Conservation (phyloP, 1,140 invertebrate species). For the Listronotus bonariensis region DNA sequence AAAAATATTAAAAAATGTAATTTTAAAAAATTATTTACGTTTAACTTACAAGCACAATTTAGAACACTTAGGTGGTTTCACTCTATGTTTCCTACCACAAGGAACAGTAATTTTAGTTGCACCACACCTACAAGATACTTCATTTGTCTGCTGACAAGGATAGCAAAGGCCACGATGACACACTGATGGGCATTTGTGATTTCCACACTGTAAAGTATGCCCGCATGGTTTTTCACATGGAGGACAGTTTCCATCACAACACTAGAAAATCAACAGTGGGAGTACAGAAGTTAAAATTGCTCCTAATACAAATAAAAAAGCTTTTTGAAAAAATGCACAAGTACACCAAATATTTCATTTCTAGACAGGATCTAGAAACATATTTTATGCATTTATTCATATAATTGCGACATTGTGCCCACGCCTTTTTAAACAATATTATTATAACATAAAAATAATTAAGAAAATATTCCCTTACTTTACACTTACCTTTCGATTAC, state of each 20-base stretch:
- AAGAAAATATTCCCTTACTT: conserved; percentile 11
- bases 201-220: conserved; percentile 79
- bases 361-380: too few relatives aligned
- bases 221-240: conserved; percentile 88
- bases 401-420: too few relatives aligned
- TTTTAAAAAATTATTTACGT: too few relatives aligned
- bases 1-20: too few relatives aligned
- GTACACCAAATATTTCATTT: too few relatives aligned
- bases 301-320: too few relatives aligned
- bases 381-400: too few relatives aligned
- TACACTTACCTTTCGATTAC: conserved; percentile 76
- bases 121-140: conserved; percentile 83
- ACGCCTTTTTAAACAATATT: too few relatives aligned
- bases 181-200: conserved; percentile 85
- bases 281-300: not conserved
- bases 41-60: too few relatives aligned
- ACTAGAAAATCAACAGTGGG: conserved; percentile 58
- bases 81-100: conserved; percentile 79
- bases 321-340: too few relatives aligned
- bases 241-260: conserved; percentile 83
- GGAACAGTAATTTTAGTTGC: conserved; percentile 78
- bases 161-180: conserved; percentile 91
- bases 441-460: too few relatives aligned
- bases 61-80: conserved; percentile 70
- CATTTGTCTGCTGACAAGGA: conserved; percentile 79